A percentile compares a stretch with the other conserved stretches of the same genome.
phyloP scores from a whole-genome alignment of 1,140 invertebrate genomes.

The Leptinotarsa texana region DNA sequence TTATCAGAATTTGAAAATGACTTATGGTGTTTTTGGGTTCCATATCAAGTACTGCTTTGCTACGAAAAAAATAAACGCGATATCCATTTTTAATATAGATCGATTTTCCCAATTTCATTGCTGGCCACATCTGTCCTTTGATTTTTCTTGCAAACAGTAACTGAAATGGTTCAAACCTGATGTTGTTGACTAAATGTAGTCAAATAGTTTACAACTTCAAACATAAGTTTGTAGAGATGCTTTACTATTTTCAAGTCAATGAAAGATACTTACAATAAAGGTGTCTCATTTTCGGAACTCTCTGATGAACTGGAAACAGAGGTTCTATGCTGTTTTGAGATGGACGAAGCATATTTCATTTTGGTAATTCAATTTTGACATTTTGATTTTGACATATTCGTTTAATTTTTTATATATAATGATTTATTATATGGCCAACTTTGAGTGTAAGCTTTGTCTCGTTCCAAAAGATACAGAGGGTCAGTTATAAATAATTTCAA shows the following conservation, averaged over 20 bases:
- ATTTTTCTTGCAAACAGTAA: slow-evolving; percentile 33
- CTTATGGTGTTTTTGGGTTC: slow-evolving; percentile 20
- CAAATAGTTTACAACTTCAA: neutral
- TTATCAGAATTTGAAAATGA: slow-evolving; percentile 24
- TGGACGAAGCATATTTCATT: neutral
- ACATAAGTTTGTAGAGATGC: neutral
- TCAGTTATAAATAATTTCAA: no score
- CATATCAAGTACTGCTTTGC: slow-evolving; percentile 33
- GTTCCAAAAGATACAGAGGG: no score
- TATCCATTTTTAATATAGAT: slow-evolving; percentile 18
- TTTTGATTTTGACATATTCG: neutral
- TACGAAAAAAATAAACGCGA: slow-evolving; percentile 37
- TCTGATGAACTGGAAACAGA: neutral
- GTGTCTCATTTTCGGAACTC: neutral
- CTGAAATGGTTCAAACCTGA: slow-evolving; percentile 40
- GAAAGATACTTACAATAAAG: neutral
- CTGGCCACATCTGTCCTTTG: slow-evolving; percentile 33
- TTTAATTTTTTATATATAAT: no score
- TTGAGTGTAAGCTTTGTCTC: no score
- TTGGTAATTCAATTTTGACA: neutral
- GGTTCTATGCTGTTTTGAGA: neutral
- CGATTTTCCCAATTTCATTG: slow-evolving; percentile 23
- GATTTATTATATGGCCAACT: no score
- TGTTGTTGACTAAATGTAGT: slow-evolving; percentile 2
- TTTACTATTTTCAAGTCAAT: neutral